phyloP scores from a whole-genome alignment of 2,888 invertebrate species.

The Maniola hyperantus region DNA sequence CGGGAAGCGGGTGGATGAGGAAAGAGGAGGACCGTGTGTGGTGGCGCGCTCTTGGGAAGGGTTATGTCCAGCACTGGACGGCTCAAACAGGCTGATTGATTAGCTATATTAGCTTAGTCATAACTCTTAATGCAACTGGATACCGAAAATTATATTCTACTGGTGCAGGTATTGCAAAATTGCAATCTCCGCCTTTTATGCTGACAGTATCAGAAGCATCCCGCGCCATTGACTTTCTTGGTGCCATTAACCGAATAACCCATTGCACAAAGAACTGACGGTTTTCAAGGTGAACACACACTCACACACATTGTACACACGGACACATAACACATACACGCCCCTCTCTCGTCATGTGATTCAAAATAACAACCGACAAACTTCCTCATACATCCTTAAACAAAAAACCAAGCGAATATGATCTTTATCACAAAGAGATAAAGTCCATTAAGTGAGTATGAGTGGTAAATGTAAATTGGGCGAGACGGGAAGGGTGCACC shows the following conservation, averaged over 20 bases:
- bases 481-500: constrained; percentile 76
- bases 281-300: constrained; percentile 82
- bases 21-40: too few relatives aligned
- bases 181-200: constrained; percentile 44
- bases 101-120: too few relatives aligned
- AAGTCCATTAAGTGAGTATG: constrained; percentile 24
- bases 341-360: constrained; percentile 57
- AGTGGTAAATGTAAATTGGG: constrained; percentile 43
- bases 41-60: too few relatives aligned
- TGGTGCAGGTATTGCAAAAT: too few relatives aligned
- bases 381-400: constrained; percentile 35
- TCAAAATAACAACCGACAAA: constrained; percentile 68
- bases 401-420: constrained; percentile 37
- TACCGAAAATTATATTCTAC: too few relatives aligned
- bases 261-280: constrained; percentile 81
- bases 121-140: too few relatives aligned
- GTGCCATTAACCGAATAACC: constrained; percentile 84
- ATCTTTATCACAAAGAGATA: constrained; percentile 43
- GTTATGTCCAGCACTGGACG: too few relatives aligned
- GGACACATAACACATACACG: constrained; percentile 38
- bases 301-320: constrained; percentile 46
- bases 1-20: too few relatives aligned
- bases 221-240: constrained; percentile 81
- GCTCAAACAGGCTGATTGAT: too few relatives aligned
- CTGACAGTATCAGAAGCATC: constrained; percentile 68